Conservation (phyloP, 2,113 vertebrate species). For the Stegastes partitus region DNA sequence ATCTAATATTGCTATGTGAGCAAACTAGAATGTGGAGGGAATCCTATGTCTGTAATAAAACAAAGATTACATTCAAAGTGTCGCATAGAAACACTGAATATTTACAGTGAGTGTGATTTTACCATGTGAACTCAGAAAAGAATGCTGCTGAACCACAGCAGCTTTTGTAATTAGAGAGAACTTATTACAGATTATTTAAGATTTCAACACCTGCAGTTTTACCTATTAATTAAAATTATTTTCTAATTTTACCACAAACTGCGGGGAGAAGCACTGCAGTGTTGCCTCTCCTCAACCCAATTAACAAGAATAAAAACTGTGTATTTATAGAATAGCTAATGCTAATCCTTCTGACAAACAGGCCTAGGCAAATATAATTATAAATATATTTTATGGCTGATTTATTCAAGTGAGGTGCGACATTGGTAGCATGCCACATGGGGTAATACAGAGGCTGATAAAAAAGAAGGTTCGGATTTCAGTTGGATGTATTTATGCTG, state of each 20-base stretch:
- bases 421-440: slow-evolving; percentile 24
- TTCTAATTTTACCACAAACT: slow-evolving; percentile 54
- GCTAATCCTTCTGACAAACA: slow-evolving; percentile 71
- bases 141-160: neutral
- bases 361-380: slow-evolving; percentile 34
- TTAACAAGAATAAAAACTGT: slow-evolving; percentile 58
- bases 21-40: neutral
- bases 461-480: slow-evolving; percentile 7
- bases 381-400: slow-evolving; percentile 45
- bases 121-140: slow-evolving; percentile 1
- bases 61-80: slow-evolving; percentile 27
- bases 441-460: slow-evolving; percentile 13
- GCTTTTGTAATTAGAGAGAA: slow-evolving; percentile 26
- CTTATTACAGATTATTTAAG: slow-evolving; percentile 19
- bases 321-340: slow-evolving; percentile 71
- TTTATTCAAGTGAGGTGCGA: slow-evolving; percentile 47
- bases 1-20: slow-evolving; percentile 45
- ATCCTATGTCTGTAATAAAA: slow-evolving; percentile 29
- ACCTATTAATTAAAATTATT: slow-evolving; percentile 50
- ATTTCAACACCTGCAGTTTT: slow-evolving; percentile 41
- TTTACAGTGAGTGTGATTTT: slow-evolving; percentile 24
- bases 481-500: neutral
- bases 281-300: slow-evolving; percentile 56
- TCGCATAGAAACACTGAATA: neutral
- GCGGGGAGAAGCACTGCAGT: slow-evolving; percentile 1